Evolutionary conservation across 2,797 vertebrate genomes (phyloP).

Genomic region (Crotalus adamanteus): DNA sequence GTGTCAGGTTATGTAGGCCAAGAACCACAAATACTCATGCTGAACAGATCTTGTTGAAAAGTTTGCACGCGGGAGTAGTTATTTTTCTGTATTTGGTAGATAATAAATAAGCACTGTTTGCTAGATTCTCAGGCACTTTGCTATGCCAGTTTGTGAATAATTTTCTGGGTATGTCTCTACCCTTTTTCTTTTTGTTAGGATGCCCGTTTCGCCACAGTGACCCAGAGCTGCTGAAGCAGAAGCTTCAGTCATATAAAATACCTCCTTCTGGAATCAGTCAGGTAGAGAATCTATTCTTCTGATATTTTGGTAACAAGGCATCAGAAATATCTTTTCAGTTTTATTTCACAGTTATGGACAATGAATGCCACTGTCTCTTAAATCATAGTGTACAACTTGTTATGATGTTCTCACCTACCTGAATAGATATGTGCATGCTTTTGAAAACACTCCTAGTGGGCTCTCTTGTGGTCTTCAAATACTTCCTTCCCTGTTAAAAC

Average conservation of each 20-base stretch:
- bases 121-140: slow-evolving; percentile 51
- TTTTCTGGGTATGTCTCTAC: slow-evolving; percentile 40
- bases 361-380: background rate
- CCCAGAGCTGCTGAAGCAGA: slow-evolving; percentile 92
- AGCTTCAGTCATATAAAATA: slow-evolving; percentile 89
- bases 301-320: slow-evolving; percentile 16
- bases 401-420: background rate
- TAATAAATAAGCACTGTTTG: slow-evolving; percentile 61
- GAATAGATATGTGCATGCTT: background rate
- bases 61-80: slow-evolving; percentile 62
- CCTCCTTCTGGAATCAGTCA: slow-evolving; percentile 80
- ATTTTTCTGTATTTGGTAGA: slow-evolving; percentile 65
- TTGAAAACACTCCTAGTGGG: background rate
- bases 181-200: slow-evolving; percentile 72
- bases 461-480: background rate
- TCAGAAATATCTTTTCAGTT: slow-evolving; percentile 15
- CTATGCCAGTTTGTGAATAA: slow-evolving; percentile 51
- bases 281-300: slow-evolving; percentile 67
- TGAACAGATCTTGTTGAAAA: slow-evolving; percentile 51
- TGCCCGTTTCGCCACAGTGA: slow-evolving; percentile 97
- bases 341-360: slow-evolving; percentile 10
- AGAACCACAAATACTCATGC: background rate
- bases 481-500: background rate
- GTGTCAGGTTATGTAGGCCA: background rate
- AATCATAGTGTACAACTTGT: slow-evolving; percentile 30